Evolutionary conservation across 2,888 invertebrate genomes (phyloP).

Genomic region (Frankliniella intonsa): DNA sequence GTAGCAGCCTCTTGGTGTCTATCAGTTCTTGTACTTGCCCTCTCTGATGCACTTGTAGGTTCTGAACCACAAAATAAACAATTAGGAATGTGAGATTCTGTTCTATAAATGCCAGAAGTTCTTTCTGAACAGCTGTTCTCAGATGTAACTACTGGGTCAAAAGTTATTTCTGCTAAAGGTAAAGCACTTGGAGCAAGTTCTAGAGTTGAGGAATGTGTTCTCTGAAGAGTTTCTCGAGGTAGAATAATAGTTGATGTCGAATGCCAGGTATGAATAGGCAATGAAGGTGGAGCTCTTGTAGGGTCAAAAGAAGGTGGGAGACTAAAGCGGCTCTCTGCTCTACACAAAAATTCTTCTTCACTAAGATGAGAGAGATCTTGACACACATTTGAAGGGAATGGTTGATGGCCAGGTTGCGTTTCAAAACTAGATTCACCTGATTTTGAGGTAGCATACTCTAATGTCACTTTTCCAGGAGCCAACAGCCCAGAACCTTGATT

Average conservation of each 20-base stretch:
- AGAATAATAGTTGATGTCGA: conserved; percentile 4
- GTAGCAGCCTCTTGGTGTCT: background rate
- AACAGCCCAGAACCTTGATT: background rate
- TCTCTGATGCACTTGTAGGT: background rate
- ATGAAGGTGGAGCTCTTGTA: background rate
- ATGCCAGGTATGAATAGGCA: conserved; percentile 12
- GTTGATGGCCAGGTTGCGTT: conserved; percentile 35
- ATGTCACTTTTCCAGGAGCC: background rate
- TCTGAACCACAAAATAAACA: conserved; percentile 9
- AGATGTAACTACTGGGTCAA: conserved; percentile 41
- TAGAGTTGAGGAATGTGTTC: conserved; percentile 55
- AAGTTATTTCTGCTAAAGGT: conserved; percentile 40
- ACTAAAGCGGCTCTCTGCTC: background rate
- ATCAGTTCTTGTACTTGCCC: background rate
- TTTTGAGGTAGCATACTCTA: conserved; percentile 3
- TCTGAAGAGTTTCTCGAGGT: conserved; percentile 34
- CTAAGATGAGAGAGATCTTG: conserved; percentile 32
- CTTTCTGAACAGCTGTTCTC: background rate
- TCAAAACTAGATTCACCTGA: conserved; percentile 36
- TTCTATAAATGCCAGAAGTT: background rate
- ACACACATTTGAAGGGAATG: conserved; percentile 34
- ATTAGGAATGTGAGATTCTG: conserved; percentile 3
- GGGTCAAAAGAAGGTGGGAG: background rate
- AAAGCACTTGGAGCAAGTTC: conserved; percentile 52
- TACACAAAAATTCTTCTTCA: background rate